Evolutionary conservation across 2,888 invertebrate genomes (phyloP).

Genomic region (Eristalis intricaria): DNA sequence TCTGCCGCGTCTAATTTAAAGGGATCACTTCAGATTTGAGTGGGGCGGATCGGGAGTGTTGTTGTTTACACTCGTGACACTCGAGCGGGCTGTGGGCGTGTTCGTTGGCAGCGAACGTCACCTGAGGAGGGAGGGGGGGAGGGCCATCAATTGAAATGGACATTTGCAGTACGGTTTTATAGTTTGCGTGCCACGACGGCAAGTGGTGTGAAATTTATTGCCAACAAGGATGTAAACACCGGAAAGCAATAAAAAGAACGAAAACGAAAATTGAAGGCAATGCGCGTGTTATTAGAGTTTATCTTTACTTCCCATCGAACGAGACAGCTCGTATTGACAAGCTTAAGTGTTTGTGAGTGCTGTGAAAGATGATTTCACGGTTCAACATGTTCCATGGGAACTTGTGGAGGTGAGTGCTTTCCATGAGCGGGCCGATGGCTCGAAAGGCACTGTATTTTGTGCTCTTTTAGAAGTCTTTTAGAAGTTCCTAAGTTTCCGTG

Average conservation of each 20-base stretch:
- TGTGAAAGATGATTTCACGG: background rate
- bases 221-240: background rate
- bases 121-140: background rate
- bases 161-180: slow-evolving; percentile 23
- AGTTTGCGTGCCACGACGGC: slow-evolving; percentile 11
- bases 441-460: too few species aligned
- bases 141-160: slow-evolving; percentile 43
- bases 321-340: background rate
- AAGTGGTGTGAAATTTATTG: slow-evolving; percentile 27
- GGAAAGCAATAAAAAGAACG: slow-evolving; percentile 4
- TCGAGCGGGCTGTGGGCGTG: background rate
- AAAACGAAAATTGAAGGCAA: background rate
- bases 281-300: background rate
- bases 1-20: slow-evolving; percentile 26
- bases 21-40: slow-evolving; percentile 26
- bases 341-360: background rate
- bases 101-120: background rate
- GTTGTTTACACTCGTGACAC: slow-evolving; percentile 15
- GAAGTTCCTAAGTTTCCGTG: too few species aligned
- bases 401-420: too few species aligned
- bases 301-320: background rate
- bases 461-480: too few species aligned
- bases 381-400: too few species aligned
- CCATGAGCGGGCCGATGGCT: too few species aligned
- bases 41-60: background rate